phyloP scores from a whole-genome alignment of 2,113 vertebrate species.

The Euleptes europaea region DNA sequence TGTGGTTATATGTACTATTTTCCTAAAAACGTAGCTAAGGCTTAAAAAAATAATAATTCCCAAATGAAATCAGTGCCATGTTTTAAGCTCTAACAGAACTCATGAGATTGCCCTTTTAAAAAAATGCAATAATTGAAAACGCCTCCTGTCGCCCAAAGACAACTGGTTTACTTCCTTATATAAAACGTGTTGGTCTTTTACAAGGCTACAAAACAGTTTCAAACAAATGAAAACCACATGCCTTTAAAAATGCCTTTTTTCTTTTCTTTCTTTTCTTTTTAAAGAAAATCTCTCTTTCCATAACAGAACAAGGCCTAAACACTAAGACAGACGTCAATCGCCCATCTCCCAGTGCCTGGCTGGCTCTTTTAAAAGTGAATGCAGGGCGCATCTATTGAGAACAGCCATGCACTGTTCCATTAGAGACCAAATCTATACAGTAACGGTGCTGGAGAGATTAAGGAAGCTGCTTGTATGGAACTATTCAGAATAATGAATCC shows the following conservation, averaged over 20 bases:
- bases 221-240: slow-evolving; percentile 77
- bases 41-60: slow-evolving; percentile 14
- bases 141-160: slow-evolving; percentile 63
- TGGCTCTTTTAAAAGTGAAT: slow-evolving; percentile 54
- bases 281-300: not conserved
- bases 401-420: not conserved
- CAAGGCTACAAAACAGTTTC: slow-evolving; percentile 70
- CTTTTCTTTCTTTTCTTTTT: slow-evolving; percentile 38
- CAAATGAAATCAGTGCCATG: slow-evolving; percentile 45
- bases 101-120: slow-evolving; percentile 65
- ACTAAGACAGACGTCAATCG: slow-evolving; percentile 28
- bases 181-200: slow-evolving; percentile 72
- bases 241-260: slow-evolving; percentile 2
- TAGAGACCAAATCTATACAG: slow-evolving; percentile 27
- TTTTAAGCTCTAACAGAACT: slow-evolving; percentile 38
- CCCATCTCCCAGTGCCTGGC: slow-evolving; percentile 5
- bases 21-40: slow-evolving; percentile 16
- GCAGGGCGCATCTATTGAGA: slow-evolving; percentile 42
- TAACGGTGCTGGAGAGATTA: slow-evolving; percentile 38
- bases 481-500: slow-evolving; percentile 45
- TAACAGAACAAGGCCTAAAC: slow-evolving; percentile 18
- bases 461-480: slow-evolving; percentile 50
- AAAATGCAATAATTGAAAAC: slow-evolving; percentile 65
- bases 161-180: slow-evolving; percentile 71
- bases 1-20: slow-evolving; percentile 4